Percentiles rank a stretch among this genome's conserved stretches.
Conservation (phyloP, 2,888 invertebrate species). For the Tenthredo distinguenda region DNA sequence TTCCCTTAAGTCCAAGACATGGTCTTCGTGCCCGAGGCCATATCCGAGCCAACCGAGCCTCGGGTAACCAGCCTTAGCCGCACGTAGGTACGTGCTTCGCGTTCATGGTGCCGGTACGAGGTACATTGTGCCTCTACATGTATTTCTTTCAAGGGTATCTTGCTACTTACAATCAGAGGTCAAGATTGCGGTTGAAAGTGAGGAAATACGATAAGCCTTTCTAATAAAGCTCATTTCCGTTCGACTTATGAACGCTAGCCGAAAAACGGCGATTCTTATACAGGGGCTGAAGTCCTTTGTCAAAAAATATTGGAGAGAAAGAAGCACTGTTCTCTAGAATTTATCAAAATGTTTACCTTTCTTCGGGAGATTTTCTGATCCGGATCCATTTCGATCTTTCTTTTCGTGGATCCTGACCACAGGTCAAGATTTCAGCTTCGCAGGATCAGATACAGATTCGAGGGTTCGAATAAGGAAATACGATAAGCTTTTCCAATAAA, state of each 20-base stretch:
- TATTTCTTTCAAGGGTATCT: constrained; percentile 10
- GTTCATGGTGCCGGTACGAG: background rate
- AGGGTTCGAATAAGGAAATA: no score
- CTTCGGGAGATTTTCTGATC: no score
- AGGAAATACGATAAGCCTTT: background rate
- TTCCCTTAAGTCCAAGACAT: constrained; percentile 16
- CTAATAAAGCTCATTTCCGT: background rate
- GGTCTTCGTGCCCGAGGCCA: constrained; percentile 30
- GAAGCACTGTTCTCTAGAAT: background rate
- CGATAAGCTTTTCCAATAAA: no score
- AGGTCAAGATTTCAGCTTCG: no score
- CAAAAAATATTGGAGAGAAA: background rate
- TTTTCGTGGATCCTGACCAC: no score
- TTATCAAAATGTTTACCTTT: background rate
- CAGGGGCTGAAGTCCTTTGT: background rate
- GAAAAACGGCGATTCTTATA: background rate
- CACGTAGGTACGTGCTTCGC: constrained; percentile 12
- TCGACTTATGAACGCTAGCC: background rate
- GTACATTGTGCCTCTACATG: background rate
- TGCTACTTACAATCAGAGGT: constrained; percentile 9
- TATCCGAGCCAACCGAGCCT: constrained; percentile 22
- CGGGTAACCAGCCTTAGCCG: constrained; percentile 27
- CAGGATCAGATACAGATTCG: no score
- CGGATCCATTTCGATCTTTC: no score
- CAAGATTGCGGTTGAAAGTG: background rate